Conservation (phyloP, 2,113 vertebrate genomes). For the Octodon degus region DNA sequence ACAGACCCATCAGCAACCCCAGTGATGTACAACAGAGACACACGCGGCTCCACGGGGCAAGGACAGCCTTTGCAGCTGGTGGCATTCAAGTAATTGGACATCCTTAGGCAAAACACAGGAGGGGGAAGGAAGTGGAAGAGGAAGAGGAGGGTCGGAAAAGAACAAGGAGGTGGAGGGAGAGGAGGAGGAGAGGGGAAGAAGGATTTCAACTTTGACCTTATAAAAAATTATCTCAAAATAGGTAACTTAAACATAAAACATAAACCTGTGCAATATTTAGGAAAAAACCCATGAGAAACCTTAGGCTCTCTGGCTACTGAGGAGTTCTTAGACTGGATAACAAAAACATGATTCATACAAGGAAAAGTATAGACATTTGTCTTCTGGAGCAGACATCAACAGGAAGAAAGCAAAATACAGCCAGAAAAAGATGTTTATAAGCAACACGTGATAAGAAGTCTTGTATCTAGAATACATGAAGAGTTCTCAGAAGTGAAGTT, state of each 20-base stretch:
- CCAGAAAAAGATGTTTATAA: not conserved
- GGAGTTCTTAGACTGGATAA: not conserved
- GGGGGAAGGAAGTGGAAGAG: not conserved
- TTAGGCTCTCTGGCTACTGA: not conserved
- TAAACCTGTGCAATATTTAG: not conserved
- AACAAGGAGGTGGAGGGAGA: not conserved
- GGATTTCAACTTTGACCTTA: not conserved
- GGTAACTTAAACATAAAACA: not conserved
- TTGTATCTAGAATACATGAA: not conserved
- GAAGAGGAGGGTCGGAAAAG: not conserved
- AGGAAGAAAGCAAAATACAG: not conserved
- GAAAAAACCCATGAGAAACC: not conserved
- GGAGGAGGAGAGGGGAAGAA: not conserved
- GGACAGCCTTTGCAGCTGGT: not conserved
- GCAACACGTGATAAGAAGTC: not conserved
- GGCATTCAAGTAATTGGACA: not conserved
- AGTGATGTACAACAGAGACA: not conserved
- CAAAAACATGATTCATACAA: not conserved
- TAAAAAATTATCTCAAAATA: constrained; percentile 4
- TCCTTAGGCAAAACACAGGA: not conserved
- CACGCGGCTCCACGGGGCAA: not conserved
- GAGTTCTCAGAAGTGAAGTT: not conserved
- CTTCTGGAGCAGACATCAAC: not conserved
- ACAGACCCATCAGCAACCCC: not conserved
- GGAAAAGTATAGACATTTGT: not conserved